Conservation (phyloP, 2,797 vertebrate species). For the Poecilia picta region DNA sequence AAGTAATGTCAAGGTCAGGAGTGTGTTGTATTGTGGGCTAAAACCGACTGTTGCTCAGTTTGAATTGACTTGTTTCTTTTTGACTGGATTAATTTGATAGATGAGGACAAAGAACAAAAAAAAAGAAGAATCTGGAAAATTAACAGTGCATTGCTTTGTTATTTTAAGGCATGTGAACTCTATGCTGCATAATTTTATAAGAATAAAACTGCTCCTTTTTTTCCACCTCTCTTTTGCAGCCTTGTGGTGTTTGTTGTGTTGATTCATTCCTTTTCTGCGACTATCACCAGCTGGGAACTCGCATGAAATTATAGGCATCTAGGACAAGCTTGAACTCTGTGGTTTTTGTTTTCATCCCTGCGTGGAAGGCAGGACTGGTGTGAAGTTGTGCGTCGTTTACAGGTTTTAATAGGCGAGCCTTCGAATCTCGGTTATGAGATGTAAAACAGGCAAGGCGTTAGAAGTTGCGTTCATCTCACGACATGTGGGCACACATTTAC, state of each 20-base stretch:
- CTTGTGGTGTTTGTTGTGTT: slow-evolving; percentile 23
- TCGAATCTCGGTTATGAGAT: background rate
- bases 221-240: slow-evolving; percentile 15
- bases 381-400: slow-evolving; percentile 22
- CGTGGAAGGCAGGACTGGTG: slow-evolving; percentile 7
- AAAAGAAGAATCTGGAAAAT: slow-evolving; percentile 44
- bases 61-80: background rate
- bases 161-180: slow-evolving; percentile 43
- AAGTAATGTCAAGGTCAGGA: background rate
- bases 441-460: slow-evolving; percentile 24
- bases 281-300: background rate
- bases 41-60: background rate
- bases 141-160: slow-evolving; percentile 38
- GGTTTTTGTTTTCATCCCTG: slow-evolving; percentile 13
- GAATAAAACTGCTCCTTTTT: slow-evolving; percentile 42
- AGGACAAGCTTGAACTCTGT: background rate
- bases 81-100: background rate
- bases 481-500: slow-evolving; percentile 39
- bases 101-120: background rate
- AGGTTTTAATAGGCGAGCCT: slow-evolving; percentile 2
- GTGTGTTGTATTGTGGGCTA: background rate
- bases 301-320: background rate
- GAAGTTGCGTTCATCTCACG: slow-evolving; percentile 33
- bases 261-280: slow-evolving; percentile 9
- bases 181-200: slow-evolving; percentile 55